These are phyloP conservation scores for Tiliqua scincoides DNA, from an alignment of 2,113 vertebrate genomes.

Conservation along the genomic window DNA sequence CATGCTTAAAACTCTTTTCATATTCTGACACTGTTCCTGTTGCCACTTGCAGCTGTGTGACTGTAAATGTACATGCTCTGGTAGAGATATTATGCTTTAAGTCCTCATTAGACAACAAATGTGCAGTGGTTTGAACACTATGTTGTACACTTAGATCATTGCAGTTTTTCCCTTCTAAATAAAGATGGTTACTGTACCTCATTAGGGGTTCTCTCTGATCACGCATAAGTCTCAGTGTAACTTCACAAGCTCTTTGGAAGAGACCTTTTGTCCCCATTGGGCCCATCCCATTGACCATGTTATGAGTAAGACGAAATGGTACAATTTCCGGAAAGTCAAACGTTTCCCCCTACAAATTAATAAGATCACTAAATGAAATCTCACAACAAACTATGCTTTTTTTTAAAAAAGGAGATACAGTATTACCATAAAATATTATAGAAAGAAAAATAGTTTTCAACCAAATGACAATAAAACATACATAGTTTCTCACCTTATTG, in stretches of 20 bases:
- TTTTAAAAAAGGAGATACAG: too few species aligned
- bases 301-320: constrained; percentile 96
- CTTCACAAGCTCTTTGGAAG: constrained; percentile 96
- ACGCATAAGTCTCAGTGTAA: constrained; percentile 92
- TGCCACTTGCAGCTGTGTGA: neutral
- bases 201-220: constrained; percentile 95
- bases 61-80: neutral
- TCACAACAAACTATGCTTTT: neutral
- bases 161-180: neutral
- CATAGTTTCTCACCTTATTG: constrained; percentile 86
- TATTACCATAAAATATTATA: neutral
- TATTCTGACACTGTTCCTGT: neutral
- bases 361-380: constrained; percentile 7
- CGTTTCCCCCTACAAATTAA: constrained; percentile 88
- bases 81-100: neutral
- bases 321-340: constrained; percentile 98
- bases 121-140: neutral
- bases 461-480: neutral
- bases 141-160: neutral
- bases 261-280: constrained; percentile 98
- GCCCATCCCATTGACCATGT: constrained; percentile 98
- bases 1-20: neutral
- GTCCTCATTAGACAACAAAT: neutral
- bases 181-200: constrained; percentile 77
- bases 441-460: neutral